phyloP scores from a whole-genome alignment of 2,113 vertebrate species.

The Synodontis membranacea region DNA sequence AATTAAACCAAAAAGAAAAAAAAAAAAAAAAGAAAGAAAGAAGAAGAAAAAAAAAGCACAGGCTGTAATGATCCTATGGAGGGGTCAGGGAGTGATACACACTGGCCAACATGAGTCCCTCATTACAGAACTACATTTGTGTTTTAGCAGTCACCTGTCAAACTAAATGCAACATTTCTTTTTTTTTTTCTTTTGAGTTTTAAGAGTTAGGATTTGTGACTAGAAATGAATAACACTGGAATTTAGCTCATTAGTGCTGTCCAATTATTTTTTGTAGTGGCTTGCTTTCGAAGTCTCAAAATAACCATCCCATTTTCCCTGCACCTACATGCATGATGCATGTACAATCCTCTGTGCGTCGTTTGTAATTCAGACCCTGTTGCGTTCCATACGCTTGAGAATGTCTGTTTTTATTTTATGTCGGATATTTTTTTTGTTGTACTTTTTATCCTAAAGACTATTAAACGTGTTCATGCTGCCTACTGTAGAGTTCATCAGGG shows the following conservation, averaged over 20 bases:
- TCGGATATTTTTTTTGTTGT: background rate
- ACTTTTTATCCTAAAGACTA: background rate
- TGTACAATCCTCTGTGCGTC: constrained; percentile 20
- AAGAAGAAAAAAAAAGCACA: background rate
- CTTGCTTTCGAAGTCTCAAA: background rate
- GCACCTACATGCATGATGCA: constrained; percentile 39
- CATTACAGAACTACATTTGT: constrained; percentile 27
- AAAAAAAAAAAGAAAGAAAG: background rate
- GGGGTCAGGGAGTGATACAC: constrained; percentile 15
- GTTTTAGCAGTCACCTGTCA: constrained; percentile 31
- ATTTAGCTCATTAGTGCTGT: constrained; percentile 27
- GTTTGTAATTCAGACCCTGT: constrained; percentile 9
- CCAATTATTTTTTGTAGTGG: background rate
- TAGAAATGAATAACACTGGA: constrained; percentile 20
- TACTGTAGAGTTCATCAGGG: background rate
- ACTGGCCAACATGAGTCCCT: constrained; percentile 28
- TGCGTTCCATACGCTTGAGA: background rate
- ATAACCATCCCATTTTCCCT: constrained; percentile 14
- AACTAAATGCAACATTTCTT: constrained; percentile 18
- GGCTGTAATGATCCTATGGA: constrained; percentile 29
- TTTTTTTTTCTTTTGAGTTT: constrained; percentile 6
- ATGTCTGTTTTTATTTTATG: background rate
- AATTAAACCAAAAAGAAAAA: too few species aligned
- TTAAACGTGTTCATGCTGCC: constrained; percentile 17
- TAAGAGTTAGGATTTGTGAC: constrained; percentile 7